Evolutionary conservation across 2,888 invertebrate genomes (phyloP).

Genomic region (Flexamia atlantica): DNA sequence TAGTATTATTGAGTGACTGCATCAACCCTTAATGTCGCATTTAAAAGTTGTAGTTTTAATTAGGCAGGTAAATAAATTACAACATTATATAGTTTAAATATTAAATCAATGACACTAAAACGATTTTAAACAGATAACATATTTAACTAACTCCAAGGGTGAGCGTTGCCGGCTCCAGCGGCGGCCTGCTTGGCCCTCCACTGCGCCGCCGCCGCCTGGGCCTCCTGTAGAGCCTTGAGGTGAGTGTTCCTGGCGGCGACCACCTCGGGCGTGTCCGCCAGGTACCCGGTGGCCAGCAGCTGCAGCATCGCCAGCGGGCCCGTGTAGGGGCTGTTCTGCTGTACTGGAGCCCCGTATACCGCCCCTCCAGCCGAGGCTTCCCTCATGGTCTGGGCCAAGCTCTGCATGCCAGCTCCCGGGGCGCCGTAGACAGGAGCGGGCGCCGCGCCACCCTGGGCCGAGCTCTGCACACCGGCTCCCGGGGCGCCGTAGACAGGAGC

Average conservation of each 20-base stretch:
- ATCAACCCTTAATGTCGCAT: too few relatives aligned
- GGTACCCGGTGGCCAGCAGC: conserved; percentile 9
- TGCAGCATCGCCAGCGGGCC: conserved; percentile 35
- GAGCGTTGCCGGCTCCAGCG: not conserved
- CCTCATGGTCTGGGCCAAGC: not conserved
- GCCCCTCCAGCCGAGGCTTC: not conserved
- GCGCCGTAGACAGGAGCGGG: not conserved
- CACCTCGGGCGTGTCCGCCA: conserved; percentile 28
- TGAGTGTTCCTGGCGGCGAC: conserved; percentile 12
- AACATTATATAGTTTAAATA: too few relatives aligned
- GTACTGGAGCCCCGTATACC: not conserved
- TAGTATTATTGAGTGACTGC: too few relatives aligned
- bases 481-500: not conserved
- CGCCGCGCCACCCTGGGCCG: not conserved
- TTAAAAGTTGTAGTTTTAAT: too few relatives aligned
- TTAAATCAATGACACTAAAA: too few relatives aligned
- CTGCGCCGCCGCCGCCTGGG: not conserved
- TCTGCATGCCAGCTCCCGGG: not conserved
- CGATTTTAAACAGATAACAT: not conserved
- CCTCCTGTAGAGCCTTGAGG: conserved; percentile 17
- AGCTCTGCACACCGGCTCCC: not conserved
- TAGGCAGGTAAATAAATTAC: too few relatives aligned
- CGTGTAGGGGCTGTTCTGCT: not conserved
- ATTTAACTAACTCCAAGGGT: not conserved
- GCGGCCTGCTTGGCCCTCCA: not conserved